Conservation (phyloP, 2,797 vertebrate species). For the Gila robusta region DNA sequence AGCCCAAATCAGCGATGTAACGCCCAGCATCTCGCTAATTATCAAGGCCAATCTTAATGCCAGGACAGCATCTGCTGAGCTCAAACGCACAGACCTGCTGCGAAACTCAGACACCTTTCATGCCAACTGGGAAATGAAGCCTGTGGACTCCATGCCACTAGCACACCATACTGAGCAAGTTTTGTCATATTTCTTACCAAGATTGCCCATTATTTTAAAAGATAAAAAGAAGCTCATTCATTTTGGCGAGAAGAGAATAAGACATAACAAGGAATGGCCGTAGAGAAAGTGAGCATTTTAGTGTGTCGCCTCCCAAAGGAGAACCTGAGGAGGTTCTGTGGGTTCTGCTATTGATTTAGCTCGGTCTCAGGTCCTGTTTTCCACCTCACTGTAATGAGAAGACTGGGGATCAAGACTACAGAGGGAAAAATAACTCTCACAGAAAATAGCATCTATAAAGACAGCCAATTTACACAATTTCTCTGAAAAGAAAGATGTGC, state of each 20-base stretch:
- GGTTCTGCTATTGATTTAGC: constrained; percentile 56
- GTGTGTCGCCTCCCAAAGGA: constrained; percentile 52
- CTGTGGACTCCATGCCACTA: constrained; percentile 15
- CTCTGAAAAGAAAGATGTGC: constrained; percentile 43
- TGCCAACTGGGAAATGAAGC: constrained; percentile 52
- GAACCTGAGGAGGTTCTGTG: constrained; percentile 49
- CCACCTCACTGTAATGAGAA: constrained; percentile 60
- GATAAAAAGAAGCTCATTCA: constrained; percentile 25
- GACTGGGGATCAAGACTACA: constrained; percentile 53
- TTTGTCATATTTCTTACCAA: constrained; percentile 18
- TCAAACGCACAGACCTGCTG: constrained; percentile 76
- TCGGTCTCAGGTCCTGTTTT: constrained; percentile 51
- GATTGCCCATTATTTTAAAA: constrained; percentile 31
- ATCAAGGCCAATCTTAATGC: constrained; percentile 77
- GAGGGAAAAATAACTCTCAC: constrained; percentile 58
- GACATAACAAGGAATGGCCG: constrained; percentile 38
- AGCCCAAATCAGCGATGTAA: constrained; percentile 52
- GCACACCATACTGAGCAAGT: constrained; percentile 10
- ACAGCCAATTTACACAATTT: constrained; percentile 58
- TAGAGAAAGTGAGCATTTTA: constrained; percentile 46
- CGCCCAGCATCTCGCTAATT: constrained; percentile 62
- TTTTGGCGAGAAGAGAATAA: constrained; percentile 27
- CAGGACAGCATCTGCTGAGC: constrained; percentile 79
- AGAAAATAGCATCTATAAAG: constrained; percentile 57
- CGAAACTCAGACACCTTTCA: constrained; percentile 67